phyloP scores from a whole-genome alignment of 2,797 vertebrate species.

The Amblyraja radiata region DNA sequence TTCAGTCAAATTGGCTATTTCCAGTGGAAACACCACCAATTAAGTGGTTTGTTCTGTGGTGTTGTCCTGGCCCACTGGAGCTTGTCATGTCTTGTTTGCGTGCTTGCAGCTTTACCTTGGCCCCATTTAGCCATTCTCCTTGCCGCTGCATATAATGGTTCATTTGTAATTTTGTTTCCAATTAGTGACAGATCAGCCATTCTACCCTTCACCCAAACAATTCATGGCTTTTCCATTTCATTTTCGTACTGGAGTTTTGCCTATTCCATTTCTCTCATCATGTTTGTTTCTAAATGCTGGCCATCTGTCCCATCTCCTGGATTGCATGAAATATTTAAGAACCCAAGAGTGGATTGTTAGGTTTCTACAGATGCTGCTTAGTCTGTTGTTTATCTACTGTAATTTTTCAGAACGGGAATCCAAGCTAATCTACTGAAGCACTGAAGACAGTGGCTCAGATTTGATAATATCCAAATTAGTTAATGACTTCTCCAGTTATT shows the following conservation, averaged over 20 bases:
- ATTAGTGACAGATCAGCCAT: background rate
- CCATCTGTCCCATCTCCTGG: background rate
- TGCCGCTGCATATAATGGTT: background rate
- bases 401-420: background rate
- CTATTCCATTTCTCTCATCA: background rate
- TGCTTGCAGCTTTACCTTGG: background rate
- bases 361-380: background rate
- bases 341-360: background rate
- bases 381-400: background rate
- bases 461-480: background rate
- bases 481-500: background rate
- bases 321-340: background rate
- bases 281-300: background rate
- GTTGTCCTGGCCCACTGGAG: background rate
- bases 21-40: background rate
- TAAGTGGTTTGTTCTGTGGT: background rate
- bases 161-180: background rate
- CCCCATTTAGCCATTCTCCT: background rate
- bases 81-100: background rate
- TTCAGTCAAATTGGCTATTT: background rate
- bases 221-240: background rate
- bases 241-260: background rate
- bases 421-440: background rate
- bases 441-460: background rate
- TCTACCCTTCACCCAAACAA: background rate